A percentile compares a stretch with the other conserved stretches of the same genome.
Conservation (phyloP, 2,113 vertebrate species). For the Platysternon megacephalum region DNA sequence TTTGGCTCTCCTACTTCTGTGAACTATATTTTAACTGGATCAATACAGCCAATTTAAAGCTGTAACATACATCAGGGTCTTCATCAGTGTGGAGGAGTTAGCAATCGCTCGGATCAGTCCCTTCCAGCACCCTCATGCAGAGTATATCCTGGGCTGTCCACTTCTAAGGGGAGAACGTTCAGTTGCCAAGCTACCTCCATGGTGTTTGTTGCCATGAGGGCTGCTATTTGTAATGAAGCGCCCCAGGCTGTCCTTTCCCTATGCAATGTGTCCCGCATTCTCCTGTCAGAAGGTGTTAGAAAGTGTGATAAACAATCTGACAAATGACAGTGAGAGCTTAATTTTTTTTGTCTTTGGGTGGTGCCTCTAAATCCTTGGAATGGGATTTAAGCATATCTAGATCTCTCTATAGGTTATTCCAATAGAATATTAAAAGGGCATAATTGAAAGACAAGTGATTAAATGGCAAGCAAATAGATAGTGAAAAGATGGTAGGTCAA, state of each 20-base stretch:
- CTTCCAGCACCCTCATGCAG: neutral
- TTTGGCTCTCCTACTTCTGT: neutral
- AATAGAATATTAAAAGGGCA: constrained; percentile 36
- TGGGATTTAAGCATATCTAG: constrained; percentile 5
- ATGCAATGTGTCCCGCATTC: neutral
- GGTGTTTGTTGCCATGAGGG: neutral
- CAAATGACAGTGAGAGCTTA: neutral
- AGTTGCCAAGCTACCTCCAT: neutral
- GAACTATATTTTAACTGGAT: neutral
- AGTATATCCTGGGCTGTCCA: neutral
- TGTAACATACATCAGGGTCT: neutral
- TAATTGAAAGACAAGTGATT: constrained; percentile 4
- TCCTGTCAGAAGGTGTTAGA: neutral
- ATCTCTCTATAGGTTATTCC: neutral
- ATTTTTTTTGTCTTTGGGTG: neutral
- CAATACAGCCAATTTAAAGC: neutral
- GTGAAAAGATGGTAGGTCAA: neutral
- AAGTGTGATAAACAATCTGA: neutral
- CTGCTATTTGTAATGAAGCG: neutral
- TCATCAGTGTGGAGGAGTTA: neutral
- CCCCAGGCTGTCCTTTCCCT: neutral
- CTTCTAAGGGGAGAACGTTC: neutral
- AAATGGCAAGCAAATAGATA: constrained; percentile 23
- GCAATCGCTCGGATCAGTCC: neutral
- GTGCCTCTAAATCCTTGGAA: neutral